These are phyloP conservation scores for Cnemophilus loriae DNA, from an alignment of 2,113 vertebrate species.

Conservation along the genomic window DNA sequence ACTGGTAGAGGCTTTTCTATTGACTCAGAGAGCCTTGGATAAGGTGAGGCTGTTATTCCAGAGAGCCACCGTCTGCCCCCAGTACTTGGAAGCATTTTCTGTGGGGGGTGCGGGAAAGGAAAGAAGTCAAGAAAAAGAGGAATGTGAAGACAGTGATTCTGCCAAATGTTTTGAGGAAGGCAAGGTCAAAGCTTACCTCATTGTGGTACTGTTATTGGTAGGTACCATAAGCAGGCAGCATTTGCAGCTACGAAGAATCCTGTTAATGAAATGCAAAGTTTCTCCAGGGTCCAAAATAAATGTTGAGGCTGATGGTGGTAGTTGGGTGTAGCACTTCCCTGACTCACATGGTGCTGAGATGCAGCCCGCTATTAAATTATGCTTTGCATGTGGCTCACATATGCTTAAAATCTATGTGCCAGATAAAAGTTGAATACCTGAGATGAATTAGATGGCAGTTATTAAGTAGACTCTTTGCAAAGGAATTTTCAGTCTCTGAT, in stretches of 20 bases:
- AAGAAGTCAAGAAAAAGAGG: not conserved
- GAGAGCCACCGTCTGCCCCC: not conserved
- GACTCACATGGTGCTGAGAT: not conserved
- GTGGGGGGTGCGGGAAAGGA: fast-evolving
- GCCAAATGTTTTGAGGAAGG: not conserved
- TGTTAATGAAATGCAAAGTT: not conserved
- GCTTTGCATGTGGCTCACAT: not conserved
- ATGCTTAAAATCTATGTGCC: not conserved
- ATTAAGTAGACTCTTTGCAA: not conserved
- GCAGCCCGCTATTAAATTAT: not conserved
- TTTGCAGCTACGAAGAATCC: not conserved
- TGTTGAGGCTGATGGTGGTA: not conserved
- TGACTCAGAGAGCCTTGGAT: not conserved
- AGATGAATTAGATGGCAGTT: conserved; percentile 2
- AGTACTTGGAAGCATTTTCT: not conserved
- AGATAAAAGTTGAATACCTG: conserved; percentile 7
- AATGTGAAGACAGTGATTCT: not conserved
- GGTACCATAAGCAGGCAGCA: not conserved
- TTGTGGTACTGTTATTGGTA: not conserved
- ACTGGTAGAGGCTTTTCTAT: not conserved
- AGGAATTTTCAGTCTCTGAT: conserved; percentile 16
- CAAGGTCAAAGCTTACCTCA: conserved; percentile 5
- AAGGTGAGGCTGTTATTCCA: not conserved
- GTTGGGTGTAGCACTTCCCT: not conserved
- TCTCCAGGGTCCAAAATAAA: not conserved